phyloP scores from a whole-genome alignment of 2,113 vertebrate species.

The Erpornis zantholeuca region DNA sequence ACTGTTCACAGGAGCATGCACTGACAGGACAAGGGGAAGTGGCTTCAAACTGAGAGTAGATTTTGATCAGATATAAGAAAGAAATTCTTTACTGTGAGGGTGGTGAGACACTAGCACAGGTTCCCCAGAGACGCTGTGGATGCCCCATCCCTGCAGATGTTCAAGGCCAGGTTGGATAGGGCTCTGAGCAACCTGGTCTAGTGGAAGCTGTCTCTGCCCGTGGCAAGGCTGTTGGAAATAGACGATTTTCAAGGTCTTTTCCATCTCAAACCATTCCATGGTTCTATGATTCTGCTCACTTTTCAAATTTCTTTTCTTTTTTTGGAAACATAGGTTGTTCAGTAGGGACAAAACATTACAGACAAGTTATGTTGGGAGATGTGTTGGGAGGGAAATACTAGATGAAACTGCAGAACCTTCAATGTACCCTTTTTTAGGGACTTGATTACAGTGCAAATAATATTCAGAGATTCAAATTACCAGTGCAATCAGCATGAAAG shows the following conservation, averaged over 20 bases:
- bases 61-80: neutral
- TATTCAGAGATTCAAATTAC: neutral
- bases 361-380: neutral
- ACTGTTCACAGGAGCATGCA: neutral
- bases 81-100: neutral
- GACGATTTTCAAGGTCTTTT: neutral
- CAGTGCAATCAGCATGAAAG: neutral
- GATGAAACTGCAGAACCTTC: neutral
- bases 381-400: neutral
- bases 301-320: neutral
- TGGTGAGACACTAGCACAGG: neutral
- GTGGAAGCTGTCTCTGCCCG: neutral
- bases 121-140: neutral
- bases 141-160: neutral
- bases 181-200: neutral
- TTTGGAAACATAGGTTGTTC: neutral
- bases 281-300: neutral
- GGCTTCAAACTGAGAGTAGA: neutral
- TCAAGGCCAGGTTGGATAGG: too few species aligned
- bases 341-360: neutral
- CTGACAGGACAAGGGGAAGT: neutral
- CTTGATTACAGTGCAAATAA: neutral
- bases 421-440: neutral
- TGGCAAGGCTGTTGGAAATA: neutral
- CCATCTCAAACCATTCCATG: neutral